Evolutionary conservation across 2,797 vertebrate species (phyloP), one percentile per base, ranked within the genome.

Genomic region (Myoxocephalus aenaeus): DNA sequence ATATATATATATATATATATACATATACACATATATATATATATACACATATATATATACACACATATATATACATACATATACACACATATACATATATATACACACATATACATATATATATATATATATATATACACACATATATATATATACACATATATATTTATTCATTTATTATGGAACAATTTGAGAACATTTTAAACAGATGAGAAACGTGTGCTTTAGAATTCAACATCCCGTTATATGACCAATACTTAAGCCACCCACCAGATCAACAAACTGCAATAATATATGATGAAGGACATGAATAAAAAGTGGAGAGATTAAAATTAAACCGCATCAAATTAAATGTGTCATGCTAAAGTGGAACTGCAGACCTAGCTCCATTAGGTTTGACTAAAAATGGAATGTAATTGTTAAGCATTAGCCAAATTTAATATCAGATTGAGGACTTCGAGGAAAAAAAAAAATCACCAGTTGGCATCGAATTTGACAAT

Each of bases 361-460:
- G 25, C 59, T 65, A 54, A 71, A 25, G 73, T 53, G 9, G 17
- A 73, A 54, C 32, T 42, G n/a, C 15, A 61, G 34, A 25, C 22
- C 20, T 54, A 40, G 4, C 15, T 3, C 27, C 5, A 2, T 18
- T 18, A 13, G 4, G 10, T 32, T 13, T 2, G 4, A 65, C 8
- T 32, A 48, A 2, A 36, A 61, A 34, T n/a, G 38, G 0, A 25
- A 48, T 53, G 17, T 17, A n/a, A 15, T 38, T 38, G n/a, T 5
- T 1, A 14, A 18, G 22, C 2, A 14, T 32, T 34, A 57, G 15
- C 5, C 20, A 9, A 74, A 22, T 36, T 59, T 18, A 13, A 40
- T 22, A n/a, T 32, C 7, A 1, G 56, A 12, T 22, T 13, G 18
- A 40, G 22, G 40, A 42, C 2, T 51, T 20, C 0, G 25, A 27